phyloP scores from a whole-genome alignment of 2,797 vertebrate species.

The Zenarchopterus dispar region DNA sequence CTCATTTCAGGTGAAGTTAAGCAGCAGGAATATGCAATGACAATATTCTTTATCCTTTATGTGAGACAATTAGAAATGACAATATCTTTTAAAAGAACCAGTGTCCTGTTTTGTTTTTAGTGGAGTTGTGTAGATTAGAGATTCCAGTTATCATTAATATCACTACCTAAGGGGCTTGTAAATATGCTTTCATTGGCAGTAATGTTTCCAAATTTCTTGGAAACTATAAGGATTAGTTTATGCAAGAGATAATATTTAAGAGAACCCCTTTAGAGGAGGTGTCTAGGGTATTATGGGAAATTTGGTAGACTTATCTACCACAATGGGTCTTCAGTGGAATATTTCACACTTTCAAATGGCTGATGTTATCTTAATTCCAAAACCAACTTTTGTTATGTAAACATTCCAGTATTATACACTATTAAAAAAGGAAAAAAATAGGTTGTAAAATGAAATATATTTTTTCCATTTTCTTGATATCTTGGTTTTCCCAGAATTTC shows the following conservation, averaged over 20 bases:
- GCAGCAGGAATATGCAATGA: too few species aligned
- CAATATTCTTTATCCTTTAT: too few species aligned
- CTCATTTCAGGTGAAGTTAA: too few species aligned
- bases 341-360: conserved; percentile 26
- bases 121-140: background rate
- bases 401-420: background rate
- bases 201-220: background rate
- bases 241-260: background rate
- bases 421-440: conserved; percentile 6
- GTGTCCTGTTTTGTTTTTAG: background rate
- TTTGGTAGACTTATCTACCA: background rate
- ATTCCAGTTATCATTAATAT: background rate
- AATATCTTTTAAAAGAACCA: too few species aligned
- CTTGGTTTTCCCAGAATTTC: conserved; percentile 12
- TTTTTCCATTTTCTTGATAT: conserved; percentile 7
- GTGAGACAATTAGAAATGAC: too few species aligned
- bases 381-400: conserved; percentile 11
- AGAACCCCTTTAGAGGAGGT: conserved; percentile 16
- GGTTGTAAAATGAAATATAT: background rate
- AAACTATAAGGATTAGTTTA: background rate
- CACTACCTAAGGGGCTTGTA: background rate
- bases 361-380: conserved; percentile 40
- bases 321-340: background rate
- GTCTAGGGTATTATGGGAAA: background rate
- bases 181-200: background rate